These are phyloP conservation scores for Meloidogyne floridensis DNA, from an alignment of 1,140 invertebrate species.

Conservation along the genomic window DNA sequence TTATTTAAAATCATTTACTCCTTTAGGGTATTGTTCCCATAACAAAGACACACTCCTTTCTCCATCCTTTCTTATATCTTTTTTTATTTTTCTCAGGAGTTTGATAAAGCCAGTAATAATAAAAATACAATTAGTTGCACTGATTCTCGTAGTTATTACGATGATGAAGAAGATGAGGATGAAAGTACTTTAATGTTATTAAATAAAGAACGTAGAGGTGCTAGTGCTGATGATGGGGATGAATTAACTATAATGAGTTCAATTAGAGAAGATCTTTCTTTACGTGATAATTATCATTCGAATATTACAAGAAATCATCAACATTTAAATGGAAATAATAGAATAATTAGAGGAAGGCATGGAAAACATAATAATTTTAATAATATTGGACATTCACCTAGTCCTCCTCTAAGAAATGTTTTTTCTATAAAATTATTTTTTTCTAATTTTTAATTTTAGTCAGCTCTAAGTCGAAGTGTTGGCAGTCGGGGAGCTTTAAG, in stretches of 20 bases:
- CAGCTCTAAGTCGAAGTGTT: neutral
- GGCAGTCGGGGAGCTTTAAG: neutral
- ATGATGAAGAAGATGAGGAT: neutral
- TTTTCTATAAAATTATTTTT: neutral
- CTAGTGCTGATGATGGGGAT: neutral
- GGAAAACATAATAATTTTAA: neutral
- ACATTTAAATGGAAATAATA: neutral
- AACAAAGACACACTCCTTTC: too few species aligned
- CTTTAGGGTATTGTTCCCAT: too few species aligned
- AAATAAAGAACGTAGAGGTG: neutral
- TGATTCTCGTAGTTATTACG: neutral
- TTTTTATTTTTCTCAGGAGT: neutral
- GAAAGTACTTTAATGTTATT: conserved; percentile 12
- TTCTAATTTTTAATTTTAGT: neutral
- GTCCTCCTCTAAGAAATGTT: conserved; percentile 12
- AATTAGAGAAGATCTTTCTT: conserved; percentile 1
- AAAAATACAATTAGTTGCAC: conserved; percentile 5
- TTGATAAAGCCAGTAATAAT: neutral
- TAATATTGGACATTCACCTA: neutral
- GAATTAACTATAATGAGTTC: conserved; percentile 7
- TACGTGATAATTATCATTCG: neutral
- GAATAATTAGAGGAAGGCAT: neutral
- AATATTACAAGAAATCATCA: neutral
- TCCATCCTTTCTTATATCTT: neutral
- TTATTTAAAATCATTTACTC: neutral